These are phyloP conservation scores for Champsocephalus gunnari DNA, from an alignment of 2,797 vertebrate genomes.

Conservation along the genomic window DNA sequence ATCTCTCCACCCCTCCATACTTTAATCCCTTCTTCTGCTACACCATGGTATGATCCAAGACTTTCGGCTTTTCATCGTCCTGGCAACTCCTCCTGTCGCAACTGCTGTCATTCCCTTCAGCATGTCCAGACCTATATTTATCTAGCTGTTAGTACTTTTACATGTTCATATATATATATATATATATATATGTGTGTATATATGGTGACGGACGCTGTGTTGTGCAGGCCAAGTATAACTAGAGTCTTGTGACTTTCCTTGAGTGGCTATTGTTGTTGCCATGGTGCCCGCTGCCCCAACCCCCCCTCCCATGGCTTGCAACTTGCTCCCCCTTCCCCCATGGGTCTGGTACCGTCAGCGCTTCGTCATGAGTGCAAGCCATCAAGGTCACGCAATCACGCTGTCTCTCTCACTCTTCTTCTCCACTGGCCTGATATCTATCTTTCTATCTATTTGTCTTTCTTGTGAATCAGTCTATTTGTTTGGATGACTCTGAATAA, in stretches of 20 bases:
- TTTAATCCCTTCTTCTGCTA: constrained; percentile 61
- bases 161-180: constrained; percentile 30
- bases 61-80: constrained; percentile 39
- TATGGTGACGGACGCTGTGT: constrained; percentile 46
- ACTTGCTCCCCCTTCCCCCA: constrained; percentile 27
- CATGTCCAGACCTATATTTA: constrained; percentile 62
- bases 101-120: constrained; percentile 65
- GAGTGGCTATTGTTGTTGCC: constrained; percentile 67
- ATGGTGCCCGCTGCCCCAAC: constrained; percentile 48
- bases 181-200: neutral
- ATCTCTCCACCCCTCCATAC: constrained; percentile 60
- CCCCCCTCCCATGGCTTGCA: constrained; percentile 55
- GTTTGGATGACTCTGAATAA: constrained; percentile 51
- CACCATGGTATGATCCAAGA: constrained; percentile 61
- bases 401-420: constrained; percentile 50
- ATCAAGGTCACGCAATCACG: constrained; percentile 69
- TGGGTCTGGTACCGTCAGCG: constrained; percentile 63
- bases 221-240: constrained; percentile 39
- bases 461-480: constrained; percentile 36
- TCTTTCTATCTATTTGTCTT: constrained; percentile 12
- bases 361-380: constrained; percentile 68
- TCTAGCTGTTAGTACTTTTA: constrained; percentile 38
- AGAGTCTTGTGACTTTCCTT: constrained; percentile 58
- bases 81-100: constrained; percentile 46
- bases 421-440: constrained; percentile 39